Conservation (phyloP, 2,888 invertebrate species). For the Parthenolecanium corni region DNA sequence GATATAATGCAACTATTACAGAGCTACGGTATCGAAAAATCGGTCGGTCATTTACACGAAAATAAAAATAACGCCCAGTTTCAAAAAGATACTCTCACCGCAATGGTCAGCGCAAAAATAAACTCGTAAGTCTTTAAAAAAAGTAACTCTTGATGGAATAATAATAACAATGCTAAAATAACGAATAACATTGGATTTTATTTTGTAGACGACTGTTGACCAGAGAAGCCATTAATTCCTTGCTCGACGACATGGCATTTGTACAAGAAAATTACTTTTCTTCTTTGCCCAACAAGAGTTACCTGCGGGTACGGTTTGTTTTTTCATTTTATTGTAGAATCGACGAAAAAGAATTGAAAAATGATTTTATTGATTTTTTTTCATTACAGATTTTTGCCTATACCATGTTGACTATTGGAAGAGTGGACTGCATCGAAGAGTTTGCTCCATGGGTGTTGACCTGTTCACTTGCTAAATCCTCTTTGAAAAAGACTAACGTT, state of each 20-base stretch:
- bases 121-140: conserved; percentile 1
- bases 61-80: conserved; percentile 2
- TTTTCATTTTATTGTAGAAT: not conserved
- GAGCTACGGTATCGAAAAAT: conserved; percentile 10
- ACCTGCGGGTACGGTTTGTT: conserved; percentile 3
- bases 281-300: not conserved
- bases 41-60: not conserved
- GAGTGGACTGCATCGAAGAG: conserved; percentile 13
- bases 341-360: not conserved
- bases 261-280: conserved; percentile 10
- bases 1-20: conserved; percentile 8
- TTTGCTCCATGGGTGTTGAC: conserved; percentile 9
- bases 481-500: not conserved
- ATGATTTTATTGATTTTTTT: not conserved
- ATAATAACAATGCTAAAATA: too few species aligned
- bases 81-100: conserved; percentile 6
- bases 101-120: conserved; percentile 14
- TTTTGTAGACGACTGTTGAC: too few species aligned
- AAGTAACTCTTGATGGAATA: too few species aligned
- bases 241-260: conserved; percentile 21
- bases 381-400: conserved; percentile 4
- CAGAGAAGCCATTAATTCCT: conserved; percentile 7
- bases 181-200: too few species aligned
- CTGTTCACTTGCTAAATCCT: not conserved
- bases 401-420: conserved; percentile 8